Base-by-base conservation (phyloP, 2,888 invertebrate genomes). In the Cyclophora albipunctata region DNA sequence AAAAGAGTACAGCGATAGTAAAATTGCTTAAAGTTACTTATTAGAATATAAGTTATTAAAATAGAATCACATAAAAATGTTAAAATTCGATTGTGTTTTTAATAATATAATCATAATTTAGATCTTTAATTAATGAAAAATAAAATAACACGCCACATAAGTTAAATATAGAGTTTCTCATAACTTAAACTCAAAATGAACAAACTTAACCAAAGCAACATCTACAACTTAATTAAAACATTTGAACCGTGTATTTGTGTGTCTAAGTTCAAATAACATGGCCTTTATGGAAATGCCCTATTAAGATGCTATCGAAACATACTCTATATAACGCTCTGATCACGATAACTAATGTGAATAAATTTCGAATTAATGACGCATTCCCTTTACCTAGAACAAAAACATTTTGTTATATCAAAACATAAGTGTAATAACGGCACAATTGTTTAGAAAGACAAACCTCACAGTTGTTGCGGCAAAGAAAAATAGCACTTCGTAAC, bases 351-450 rank as follows among this genome's bases (percentile, higher is more conserved):
- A 80, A 81, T 76, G 75, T 80, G 73, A 81, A 81, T 81, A 81
- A 81, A 80, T 78, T 75, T 78, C 66, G 71, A 80, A 82, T 83
- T 81, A 80, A 81, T 78, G 79, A 79, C 73, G 74, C 75, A 70
- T 71, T 20, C 43, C 3, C 33, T 43, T 73, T 72, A 76, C 74
- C 73, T 70, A 55, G 66, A 74, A 71, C 69, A 69, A 64, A 71
- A 81, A 79, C 82, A 82, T 82, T 82, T 77, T 78, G 84, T 83
- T 85, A 83, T 78, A 83, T 81, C 78, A 80, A 67, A 78, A 75
- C 71, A 81, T 83, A 81, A 82, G 83, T 73, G 73, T 78, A 78
- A 81, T 79, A 78, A 75, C 75, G 67, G 71, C 71, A 73, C 68
- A 71, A 81, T 80, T 81, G 77, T 78, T 75, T 76, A 67, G 65